phyloP scores from a whole-genome alignment of 2,797 vertebrate genomes.

The Setipinna tenuifilis region DNA sequence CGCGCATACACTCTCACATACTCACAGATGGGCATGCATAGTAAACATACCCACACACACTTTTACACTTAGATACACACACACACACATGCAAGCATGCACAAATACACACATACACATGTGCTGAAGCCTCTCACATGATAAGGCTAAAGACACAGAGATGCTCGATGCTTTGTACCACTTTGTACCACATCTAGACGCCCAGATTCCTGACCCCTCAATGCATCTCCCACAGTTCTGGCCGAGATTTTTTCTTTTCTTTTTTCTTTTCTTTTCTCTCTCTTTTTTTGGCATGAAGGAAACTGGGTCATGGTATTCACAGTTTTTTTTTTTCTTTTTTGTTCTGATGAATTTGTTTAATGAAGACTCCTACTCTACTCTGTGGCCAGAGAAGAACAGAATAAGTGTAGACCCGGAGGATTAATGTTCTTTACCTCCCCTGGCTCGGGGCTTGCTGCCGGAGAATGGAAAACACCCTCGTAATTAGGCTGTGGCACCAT shows the following conservation, averaged over 20 bases:
- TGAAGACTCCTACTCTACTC: neutral
- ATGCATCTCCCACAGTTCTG: neutral
- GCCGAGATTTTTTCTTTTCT: neutral
- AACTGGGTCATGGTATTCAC: neutral
- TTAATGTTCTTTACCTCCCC: neutral
- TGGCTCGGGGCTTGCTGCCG: neutral
- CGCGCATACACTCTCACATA: neutral
- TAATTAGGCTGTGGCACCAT: neutral
- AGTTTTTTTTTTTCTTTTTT: neutral
- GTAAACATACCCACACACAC: neutral
- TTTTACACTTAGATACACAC: neutral
- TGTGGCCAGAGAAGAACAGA: neutral
- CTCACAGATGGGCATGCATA: neutral
- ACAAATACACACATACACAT: neutral
- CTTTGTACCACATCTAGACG: neutral
- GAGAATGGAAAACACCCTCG: neutral
- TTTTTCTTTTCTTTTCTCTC: neutral
- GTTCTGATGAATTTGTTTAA: conserved; percentile 6
- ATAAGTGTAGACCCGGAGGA: neutral
- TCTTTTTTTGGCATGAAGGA: neutral
- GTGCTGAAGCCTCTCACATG: neutral
- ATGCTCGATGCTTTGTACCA: neutral
- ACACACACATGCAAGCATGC: neutral
- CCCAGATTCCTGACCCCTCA: conserved; percentile 8
- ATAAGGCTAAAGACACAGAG: neutral